Base-by-base conservation (phyloP, 2,113 vertebrate species). In the Dromiciops gliroides region DNA sequence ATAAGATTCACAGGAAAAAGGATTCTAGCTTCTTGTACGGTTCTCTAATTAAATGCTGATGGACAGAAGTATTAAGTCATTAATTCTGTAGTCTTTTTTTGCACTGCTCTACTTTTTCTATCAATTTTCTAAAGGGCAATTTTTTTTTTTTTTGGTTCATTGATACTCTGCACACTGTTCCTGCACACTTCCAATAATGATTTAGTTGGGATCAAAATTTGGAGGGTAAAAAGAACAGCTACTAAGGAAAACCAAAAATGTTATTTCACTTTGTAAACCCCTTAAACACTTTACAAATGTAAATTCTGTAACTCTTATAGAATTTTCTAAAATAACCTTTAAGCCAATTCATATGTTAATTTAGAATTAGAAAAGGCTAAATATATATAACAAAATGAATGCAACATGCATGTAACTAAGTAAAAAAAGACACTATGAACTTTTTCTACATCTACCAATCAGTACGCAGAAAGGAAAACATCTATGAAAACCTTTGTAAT, bases 391-490 rank as follows among this genome's bases (percentile, higher is more conserved):
- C 48, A 93, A 89, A 44, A 47, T 24, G 6, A 89, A 14, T 0
- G n/a, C 88, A 83, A 67, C 14, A 67, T 67, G 31, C 89, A 75
- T 88, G 37, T 51, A 89, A 37, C 0, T 52, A 50, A 56, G 88
- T 14, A n/a, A 25, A 37, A 49, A 24, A 28, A 52, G n/a, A 12
- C 22, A 22, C 14, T 8, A 50, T 0, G 5, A 8, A 0, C 7
- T 0, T 51, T 14, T 2, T 47, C 14, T 8, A 50, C 2, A n/a
- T 0, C n/a, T 2, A 24, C 7, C 53, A 8, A 8, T 37, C 44
- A 1, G 10, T 22, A 47, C 7, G 48, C n/a, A 48, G 22, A 91
- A 22, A 67, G 31, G 28, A 67, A 67, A 16, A 75, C 16, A n/a
- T 75, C 60, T 75, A n/a, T n/a, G 67, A 12, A 75, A 5, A 44